Evolutionary conservation across 2,113 vertebrate species (phyloP).

Genomic region (Hydropotes inermis): DNA sequence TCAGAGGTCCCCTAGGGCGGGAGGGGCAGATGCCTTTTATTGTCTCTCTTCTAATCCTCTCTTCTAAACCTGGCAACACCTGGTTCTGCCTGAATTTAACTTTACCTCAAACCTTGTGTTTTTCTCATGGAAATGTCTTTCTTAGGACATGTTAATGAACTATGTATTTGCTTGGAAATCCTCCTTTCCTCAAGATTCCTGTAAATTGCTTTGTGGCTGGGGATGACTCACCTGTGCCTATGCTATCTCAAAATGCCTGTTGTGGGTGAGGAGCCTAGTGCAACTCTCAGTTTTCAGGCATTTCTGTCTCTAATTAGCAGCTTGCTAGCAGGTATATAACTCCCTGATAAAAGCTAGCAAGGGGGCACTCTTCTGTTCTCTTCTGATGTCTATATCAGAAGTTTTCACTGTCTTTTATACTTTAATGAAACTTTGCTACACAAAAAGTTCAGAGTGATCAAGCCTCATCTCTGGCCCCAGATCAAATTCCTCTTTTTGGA

Average conservation of each 20-base stretch:
- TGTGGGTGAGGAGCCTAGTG: background rate
- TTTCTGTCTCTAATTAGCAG: background rate
- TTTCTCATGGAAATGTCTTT: background rate
- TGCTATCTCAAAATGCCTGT: background rate
- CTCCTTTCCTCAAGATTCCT: background rate
- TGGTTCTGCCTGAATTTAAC: background rate
- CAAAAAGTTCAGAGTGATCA: background rate
- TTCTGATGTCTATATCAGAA: background rate
- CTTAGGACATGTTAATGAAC: background rate
- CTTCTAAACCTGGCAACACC: background rate
- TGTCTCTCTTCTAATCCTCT: background rate
- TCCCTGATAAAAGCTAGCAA: background rate
- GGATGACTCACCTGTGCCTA: background rate
- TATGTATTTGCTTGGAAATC: background rate
- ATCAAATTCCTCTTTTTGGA: background rate
- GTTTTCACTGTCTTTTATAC: background rate
- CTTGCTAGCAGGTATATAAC: background rate
- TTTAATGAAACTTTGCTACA: background rate
- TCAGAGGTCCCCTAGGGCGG: background rate
- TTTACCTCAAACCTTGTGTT: background rate
- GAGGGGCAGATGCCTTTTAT: background rate
- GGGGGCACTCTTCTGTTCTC: background rate
- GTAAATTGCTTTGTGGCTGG: background rate
- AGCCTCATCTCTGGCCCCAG: background rate
- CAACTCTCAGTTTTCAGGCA: background rate